These are phyloP conservation scores for Mimachlamys varia DNA, from an alignment of 2,888 invertebrate species.

Conservation along the genomic window DNA sequence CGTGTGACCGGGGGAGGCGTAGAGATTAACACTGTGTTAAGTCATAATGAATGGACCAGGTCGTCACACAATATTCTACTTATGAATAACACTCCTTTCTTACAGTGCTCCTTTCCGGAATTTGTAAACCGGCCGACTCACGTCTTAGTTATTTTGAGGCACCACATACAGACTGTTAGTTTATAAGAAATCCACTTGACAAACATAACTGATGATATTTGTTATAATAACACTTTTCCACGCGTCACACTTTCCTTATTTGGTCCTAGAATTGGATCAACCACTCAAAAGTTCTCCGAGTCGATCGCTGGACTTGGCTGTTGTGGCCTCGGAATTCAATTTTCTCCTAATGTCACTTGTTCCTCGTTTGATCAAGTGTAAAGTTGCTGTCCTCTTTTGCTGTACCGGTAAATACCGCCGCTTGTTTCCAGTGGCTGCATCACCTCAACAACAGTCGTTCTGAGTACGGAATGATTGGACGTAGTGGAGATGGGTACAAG, in stretches of 20 bases:
- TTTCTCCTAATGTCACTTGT: neutral
- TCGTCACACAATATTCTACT: neutral
- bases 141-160: neutral
- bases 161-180: neutral
- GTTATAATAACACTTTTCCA: slow-evolving; percentile 5
- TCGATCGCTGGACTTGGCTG: neutral
- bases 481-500: slow-evolving; percentile 25
- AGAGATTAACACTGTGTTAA: neutral
- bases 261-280: neutral
- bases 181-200: slow-evolving; percentile 16
- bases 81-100: neutral
- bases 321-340: neutral
- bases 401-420: slow-evolving; percentile 19
- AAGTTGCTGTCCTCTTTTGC: slow-evolving; percentile 24
- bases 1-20: neutral
- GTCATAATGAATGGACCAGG: neutral
- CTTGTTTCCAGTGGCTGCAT: neutral
- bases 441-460: neutral
- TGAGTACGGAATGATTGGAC: neutral
- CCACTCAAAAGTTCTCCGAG: neutral
- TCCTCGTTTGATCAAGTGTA: slow-evolving; percentile 16
- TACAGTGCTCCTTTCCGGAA: neutral
- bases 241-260: neutral
- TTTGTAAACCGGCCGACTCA: neutral
- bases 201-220: neutral